Evolutionary conservation across 1,140 invertebrate species (phyloP), one percentile per base, ranked within the genome.

Genomic region (Leptopilina boulardi): DNA sequence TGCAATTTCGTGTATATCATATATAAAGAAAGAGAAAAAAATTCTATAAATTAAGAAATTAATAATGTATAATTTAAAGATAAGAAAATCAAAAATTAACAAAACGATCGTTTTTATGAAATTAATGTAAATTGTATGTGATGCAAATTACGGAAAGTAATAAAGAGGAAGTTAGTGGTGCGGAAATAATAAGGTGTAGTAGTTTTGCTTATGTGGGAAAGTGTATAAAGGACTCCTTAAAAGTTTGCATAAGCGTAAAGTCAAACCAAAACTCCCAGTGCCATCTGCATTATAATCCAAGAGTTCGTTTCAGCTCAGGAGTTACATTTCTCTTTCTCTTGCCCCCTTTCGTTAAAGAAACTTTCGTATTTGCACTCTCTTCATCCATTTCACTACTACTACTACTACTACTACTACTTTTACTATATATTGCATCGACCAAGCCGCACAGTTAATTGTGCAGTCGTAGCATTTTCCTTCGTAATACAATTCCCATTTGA

Each of bases 201-300:
- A 44, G 70, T 41, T 78, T 74, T 59, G 56, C 42, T 19, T 18
- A 71, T 30, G 44, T 71, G 70, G 34, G 30, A 18, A 41, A 21
- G 51, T 54, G 26, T 56, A 74, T 26, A 56, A 75, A 76, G 79
- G 73, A 77, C 76, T 74, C 73, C 73, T 74, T 70, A 70, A 83
- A 84, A 84, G 70, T 84, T 84, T 79, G 75, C 75, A 75, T 75
- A 77, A 80, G 74, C 66, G 80, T 81, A 81, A 78, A 83, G 80
- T 83, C 79, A 80, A 84, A 85, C 79, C 77, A 78, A 81, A 81
- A 85, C 77, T 80, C 80, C n/a, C 54, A 42, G 74, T 83, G 72
- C 78, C 80, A 80, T 85, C 81, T 82, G 82, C 81, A 83, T 83
- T 82, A 80, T 84, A 70, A 77, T 75, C 71, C 76, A 77, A 76